Conservation (phyloP, 2,113 vertebrate species). For the Neodon shergylaensis region DNA sequence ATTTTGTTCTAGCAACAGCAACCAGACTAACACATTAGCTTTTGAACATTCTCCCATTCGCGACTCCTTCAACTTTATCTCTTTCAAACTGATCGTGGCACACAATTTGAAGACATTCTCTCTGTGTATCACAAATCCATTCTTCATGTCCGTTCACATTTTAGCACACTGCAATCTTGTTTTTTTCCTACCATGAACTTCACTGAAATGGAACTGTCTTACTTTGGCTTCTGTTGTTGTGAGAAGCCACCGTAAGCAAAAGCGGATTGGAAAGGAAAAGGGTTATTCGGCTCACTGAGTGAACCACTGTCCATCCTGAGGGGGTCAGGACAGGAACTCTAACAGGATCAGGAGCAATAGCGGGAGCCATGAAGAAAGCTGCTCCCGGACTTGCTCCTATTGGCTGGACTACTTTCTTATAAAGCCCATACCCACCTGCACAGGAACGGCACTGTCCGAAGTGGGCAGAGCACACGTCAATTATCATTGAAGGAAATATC, state of each 20-base stretch:
- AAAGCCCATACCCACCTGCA: background rate
- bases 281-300: background rate
- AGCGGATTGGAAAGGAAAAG: background rate
- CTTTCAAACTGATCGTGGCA: slow-evolving; percentile 37
- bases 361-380: background rate
- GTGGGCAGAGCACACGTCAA: background rate
- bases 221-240: background rate
- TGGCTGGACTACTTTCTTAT: background rate
- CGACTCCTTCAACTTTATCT: background rate
- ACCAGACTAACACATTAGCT: background rate
- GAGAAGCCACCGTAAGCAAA: background rate
- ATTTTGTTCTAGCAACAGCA: background rate
- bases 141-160: slow-evolving; percentile 54
- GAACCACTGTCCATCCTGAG: background rate
- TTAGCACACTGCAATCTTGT: slow-evolving; percentile 57
- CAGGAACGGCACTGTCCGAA: background rate
- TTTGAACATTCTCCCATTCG: slow-evolving; percentile 25
- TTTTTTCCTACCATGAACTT: slow-evolving; percentile 50
- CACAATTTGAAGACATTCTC: slow-evolving; percentile 24
- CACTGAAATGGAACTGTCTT: slow-evolving; percentile 57
- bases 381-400: background rate
- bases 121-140: slow-evolving; percentile 32
- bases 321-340: background rate
- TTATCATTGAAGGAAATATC: background rate
- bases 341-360: background rate